These are phyloP conservation scores for Oxygymnocypris stewartii DNA, from an alignment of 2,113 vertebrate genomes.

Conservation along the genomic window DNA sequence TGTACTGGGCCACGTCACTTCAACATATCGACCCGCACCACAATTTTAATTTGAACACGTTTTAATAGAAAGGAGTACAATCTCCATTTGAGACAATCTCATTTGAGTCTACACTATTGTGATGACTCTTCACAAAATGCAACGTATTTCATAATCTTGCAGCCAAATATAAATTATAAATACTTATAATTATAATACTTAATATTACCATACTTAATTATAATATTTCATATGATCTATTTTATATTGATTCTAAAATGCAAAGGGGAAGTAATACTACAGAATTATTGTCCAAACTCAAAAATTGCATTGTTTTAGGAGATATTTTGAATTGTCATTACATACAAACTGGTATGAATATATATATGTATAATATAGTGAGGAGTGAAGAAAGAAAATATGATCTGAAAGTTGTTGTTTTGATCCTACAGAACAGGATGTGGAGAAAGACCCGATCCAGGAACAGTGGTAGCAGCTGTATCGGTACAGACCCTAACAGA, in stretches of 20 bases:
- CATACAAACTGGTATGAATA: not conserved
- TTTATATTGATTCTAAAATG: not conserved
- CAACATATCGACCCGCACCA: too few relatives aligned
- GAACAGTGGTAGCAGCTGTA: constrained; percentile 66
- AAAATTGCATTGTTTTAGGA: not conserved
- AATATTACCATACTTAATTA: not conserved
- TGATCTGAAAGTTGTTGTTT: not conserved
- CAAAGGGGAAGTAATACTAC: not conserved
- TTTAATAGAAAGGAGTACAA: too few relatives aligned
- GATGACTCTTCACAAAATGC: too few relatives aligned
- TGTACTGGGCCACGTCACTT: too few relatives aligned
- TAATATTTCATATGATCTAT: not conserved
- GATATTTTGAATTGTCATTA: not conserved
- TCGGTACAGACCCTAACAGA: constrained; percentile 91
- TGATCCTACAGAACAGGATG: constrained; percentile 81
- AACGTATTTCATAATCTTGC: too few relatives aligned
- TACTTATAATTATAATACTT: not conserved
- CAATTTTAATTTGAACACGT: too few relatives aligned
- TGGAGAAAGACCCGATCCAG: constrained; percentile 95
- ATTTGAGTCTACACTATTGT: too few relatives aligned
- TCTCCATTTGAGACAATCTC: too few relatives aligned
- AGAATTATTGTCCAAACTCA: not conserved
- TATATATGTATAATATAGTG: not conserved
- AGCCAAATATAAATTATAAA: not conserved
- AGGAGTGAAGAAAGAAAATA: too few relatives aligned